These are phyloP conservation scores for Lepus townsendii DNA, from an alignment of 2,797 vertebrate genomes.

Conservation along the genomic window DNA sequence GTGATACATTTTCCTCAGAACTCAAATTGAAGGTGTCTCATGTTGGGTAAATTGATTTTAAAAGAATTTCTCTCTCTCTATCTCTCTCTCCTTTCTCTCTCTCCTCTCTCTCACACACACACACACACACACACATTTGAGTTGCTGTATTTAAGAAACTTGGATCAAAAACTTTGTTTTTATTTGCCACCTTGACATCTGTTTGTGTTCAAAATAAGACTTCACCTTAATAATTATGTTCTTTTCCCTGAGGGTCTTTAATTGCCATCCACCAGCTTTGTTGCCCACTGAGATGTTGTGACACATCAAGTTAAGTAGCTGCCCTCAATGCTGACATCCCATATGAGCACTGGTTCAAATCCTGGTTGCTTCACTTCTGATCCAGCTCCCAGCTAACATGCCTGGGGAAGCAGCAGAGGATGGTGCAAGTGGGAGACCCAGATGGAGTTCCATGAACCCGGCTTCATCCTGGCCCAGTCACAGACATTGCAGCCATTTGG, in stretches of 20 bases:
- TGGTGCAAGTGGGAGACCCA: too few species aligned
- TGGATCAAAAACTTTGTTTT: neutral
- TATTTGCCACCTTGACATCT: conserved; percentile 14
- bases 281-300: neutral
- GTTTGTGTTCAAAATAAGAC: conserved; percentile 34
- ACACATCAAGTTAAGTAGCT: too few species aligned
- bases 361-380: too few species aligned
- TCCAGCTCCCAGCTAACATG: too few species aligned
- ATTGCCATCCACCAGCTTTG: neutral
- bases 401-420: too few species aligned
- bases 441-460: too few species aligned
- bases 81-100: too few species aligned
- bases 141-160: conserved; percentile 45
- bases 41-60: neutral
- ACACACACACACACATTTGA: neutral
- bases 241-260: neutral
- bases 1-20: neutral
- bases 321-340: too few species aligned
- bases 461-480: too few species aligned
- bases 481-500: too few species aligned
- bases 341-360: too few species aligned
- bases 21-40: neutral
- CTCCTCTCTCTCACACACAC: too few species aligned
- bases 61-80: neutral
- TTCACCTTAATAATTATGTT: conserved; percentile 11